Evolutionary conservation across 1,140 invertebrate genomes (phyloP), one percentile per base, ranked within the genome.

Genomic region (Dinoponera quadriceps): DNA sequence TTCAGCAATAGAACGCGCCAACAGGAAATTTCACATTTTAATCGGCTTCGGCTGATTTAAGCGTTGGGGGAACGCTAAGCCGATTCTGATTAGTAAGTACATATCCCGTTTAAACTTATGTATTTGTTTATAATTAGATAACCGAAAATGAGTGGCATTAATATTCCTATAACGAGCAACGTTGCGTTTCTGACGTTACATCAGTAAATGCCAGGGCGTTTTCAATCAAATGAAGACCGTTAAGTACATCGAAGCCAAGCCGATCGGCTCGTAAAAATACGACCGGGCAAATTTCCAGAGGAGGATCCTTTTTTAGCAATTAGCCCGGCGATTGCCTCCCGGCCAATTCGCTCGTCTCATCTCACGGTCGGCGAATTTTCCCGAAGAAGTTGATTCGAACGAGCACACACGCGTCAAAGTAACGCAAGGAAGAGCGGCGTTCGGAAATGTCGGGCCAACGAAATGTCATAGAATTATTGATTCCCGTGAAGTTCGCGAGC

Each of bases 21-120:
- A 59, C 38, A 33, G 14, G 54, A 80, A 71, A 57, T 57, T 57
- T 57, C 33, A 48, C 44, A 55, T 72, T 49, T 83, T 83, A 84
- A 85, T 83, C 82, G 57, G 44, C 57, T 85, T 83, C 55, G 33
- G n/a, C 63, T 63, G 14, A 20, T 74, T 82, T 66, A 59, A 72
- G 27, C 72, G 29, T 68, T 59, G 18, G 49, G 3, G 29, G 38
- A 33, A 65, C 29, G 44, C 38, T 54, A 77, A 85, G n/a, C 57
- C 57, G 69, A 2, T 14, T 14, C 29, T 72, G n/a, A 83, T 85
- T 83, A 83, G 74, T 14, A 69, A 69, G 73, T 22, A 65, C 65
- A 57, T 59, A 71, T 69, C 22, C 22, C 13, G 75, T 44, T 44
- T 57, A 44, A 69, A 38, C 33, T 48, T 75, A n/a, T 75, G 33